phyloP scores from a whole-genome alignment of 2,888 invertebrate species.

The Chromoteleia sp. region DNA sequence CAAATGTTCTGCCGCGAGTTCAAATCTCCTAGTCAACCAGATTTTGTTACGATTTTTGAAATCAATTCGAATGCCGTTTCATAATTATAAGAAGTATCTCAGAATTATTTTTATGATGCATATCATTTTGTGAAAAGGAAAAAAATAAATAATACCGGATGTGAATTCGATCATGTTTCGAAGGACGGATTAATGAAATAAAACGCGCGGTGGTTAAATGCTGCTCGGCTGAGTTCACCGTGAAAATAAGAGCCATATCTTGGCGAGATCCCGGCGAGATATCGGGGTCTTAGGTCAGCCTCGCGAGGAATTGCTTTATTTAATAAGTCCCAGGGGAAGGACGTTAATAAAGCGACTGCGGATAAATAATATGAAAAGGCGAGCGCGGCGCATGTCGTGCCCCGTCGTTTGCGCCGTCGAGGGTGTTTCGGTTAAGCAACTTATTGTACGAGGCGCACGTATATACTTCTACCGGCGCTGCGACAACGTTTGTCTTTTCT shows the following conservation, averaged over 20 bases:
- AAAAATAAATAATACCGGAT: conserved; percentile 50
- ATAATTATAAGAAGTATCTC: no score
- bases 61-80: no score
- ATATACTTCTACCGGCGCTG: conserved; percentile 35
- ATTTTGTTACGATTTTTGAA: no score
- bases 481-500: conserved; percentile 34
- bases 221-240: conserved; percentile 63
- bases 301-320: conserved; percentile 82
- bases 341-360: conserved; percentile 78
- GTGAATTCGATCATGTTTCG: conserved; percentile 61
- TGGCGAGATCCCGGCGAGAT: conserved; percentile 67
- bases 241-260: conserved; percentile 71
- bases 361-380: conserved; percentile 71
- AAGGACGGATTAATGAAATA: conserved; percentile 70
- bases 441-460: conserved; percentile 60
- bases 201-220: conserved; percentile 67
- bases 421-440: conserved; percentile 65
- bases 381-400: conserved; percentile 66
- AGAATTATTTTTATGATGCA: no score
- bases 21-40: no score
- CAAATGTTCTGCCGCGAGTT: no score
- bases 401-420: conserved; percentile 55
- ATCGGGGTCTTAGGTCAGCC: conserved; percentile 76
- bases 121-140: background rate
- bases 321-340: conserved; percentile 80